Evolutionary conservation across 2,888 invertebrate species (phyloP).

Genomic region (Phyto melanocephala): DNA sequence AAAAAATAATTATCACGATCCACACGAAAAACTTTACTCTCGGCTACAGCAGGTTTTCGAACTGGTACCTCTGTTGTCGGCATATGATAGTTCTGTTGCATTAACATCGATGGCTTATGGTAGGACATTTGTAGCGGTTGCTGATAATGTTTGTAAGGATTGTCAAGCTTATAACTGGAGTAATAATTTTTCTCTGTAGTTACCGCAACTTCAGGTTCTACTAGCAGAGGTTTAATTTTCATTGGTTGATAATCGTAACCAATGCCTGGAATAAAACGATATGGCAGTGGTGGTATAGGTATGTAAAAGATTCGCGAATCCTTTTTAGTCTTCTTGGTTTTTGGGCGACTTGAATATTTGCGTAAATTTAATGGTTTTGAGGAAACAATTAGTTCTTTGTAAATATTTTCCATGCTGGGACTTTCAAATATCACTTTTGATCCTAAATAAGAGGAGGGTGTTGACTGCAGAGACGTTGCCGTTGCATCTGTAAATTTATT

Average conservation of each 20-base stretch:
- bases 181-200: constrained; percentile 27
- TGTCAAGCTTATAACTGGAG: constrained; percentile 42
- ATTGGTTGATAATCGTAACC: constrained; percentile 91
- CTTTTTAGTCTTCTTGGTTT: constrained; percentile 77
- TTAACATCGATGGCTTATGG: constrained; percentile 28
- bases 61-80: constrained; percentile 35
- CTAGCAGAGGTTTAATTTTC: constrained; percentile 70
- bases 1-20: constrained; percentile 75
- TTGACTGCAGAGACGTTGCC: constrained; percentile 45
- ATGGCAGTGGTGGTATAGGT: constrained; percentile 90
- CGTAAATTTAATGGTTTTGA: constrained; percentile 74
- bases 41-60: constrained; percentile 51
- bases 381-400: constrained; percentile 75
- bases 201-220: constrained; percentile 26
- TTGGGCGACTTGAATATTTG: constrained; percentile 74
- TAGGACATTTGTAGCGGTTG: constrained; percentile 53
- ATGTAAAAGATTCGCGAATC: constrained; percentile 93
- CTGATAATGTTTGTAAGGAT: constrained; percentile 55
- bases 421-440: constrained; percentile 73
- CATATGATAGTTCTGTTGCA: constrained; percentile 4
- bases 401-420: constrained; percentile 75
- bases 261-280: constrained; percentile 90
- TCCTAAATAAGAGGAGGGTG: constrained; percentile 58
- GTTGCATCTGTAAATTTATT: constrained; percentile 63
- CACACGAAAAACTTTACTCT: constrained; percentile 72